A percentile compares a stretch with the other conserved stretches of the same genome.
Conservation (phyloP, 2,113 vertebrate genomes). For the Thryonomys swinderianus region DNA sequence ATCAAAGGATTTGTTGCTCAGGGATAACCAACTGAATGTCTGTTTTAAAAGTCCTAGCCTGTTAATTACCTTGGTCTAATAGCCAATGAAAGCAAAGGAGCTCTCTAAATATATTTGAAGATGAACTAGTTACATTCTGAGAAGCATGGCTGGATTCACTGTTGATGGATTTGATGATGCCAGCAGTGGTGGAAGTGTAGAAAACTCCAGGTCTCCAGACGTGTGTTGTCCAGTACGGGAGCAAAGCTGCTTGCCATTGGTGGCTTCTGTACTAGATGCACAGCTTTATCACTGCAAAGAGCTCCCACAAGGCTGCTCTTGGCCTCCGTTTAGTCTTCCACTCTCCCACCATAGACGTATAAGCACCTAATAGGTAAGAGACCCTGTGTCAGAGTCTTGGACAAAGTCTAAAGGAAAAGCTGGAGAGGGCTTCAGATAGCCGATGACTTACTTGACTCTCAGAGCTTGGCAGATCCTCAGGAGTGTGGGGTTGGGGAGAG, state of each 20-base stretch:
- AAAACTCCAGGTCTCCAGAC: not conserved
- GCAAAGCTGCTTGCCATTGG: not conserved
- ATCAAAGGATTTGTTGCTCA: not conserved
- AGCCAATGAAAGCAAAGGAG: not conserved
- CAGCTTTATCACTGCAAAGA: not conserved
- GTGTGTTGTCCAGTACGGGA: fast-evolving
- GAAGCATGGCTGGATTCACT: not conserved
- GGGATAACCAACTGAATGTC: not conserved
- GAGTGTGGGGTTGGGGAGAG: not conserved
- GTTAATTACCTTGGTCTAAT: not conserved
- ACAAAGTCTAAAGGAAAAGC: not conserved
- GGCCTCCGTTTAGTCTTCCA: not conserved
- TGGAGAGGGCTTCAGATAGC: not conserved
- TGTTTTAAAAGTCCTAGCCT: not conserved
- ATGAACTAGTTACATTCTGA: not conserved
- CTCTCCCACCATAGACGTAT: not conserved
- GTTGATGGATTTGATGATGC: not conserved
- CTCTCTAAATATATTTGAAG: not conserved
- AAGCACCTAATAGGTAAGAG: not conserved
- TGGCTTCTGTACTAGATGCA: no score
- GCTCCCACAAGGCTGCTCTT: not conserved
- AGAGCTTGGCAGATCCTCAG: not conserved
- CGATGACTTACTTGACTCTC: not conserved
- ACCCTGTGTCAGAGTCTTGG: not conserved
- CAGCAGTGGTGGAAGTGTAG: not conserved